Conservation (phyloP, 2,113 vertebrate genomes). For the Phyllostomus discolor region DNA sequence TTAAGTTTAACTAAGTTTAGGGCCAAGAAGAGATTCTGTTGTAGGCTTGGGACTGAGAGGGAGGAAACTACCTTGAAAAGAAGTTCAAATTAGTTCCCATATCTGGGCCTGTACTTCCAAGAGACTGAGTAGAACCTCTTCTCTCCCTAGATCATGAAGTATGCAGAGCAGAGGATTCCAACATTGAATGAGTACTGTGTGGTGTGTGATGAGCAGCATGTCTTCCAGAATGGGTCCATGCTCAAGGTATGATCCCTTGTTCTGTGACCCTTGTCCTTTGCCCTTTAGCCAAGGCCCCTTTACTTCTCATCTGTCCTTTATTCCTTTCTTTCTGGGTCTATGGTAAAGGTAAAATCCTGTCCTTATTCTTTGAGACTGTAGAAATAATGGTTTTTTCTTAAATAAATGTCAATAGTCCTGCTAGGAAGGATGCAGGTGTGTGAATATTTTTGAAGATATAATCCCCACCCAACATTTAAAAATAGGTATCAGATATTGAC, state of each 20-base stretch:
- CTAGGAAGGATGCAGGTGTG: background rate
- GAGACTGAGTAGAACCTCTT: background rate
- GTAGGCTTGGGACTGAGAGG: background rate
- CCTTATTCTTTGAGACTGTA: background rate
- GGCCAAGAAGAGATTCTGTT: background rate
- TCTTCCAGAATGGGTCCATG: conserved; percentile 99
- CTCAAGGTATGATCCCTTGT: conserved; percentile 87
- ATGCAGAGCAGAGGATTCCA: conserved; percentile 97
- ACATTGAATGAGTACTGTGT: conserved; percentile 99
- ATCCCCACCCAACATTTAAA: conserved; percentile 1
- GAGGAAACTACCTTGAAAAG: background rate
- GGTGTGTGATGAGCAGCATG: conserved; percentile 98
- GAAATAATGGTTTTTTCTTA: conserved; percentile 30
- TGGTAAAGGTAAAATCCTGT: background rate
- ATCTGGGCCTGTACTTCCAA: background rate
- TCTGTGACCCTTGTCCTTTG: background rate
- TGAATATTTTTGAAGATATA: background rate
- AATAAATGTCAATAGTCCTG: background rate
- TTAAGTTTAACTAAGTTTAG: background rate
- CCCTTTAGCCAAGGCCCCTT: background rate
- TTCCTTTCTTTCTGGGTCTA: background rate
- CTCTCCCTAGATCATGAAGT: conserved; percentile 94
- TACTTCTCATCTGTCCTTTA: background rate
- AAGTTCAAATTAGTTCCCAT: background rate
- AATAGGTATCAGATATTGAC: background rate